Base-by-base conservation (phyloP, 2,888 invertebrate genomes). In the Drosophila lacicola region DNA sequence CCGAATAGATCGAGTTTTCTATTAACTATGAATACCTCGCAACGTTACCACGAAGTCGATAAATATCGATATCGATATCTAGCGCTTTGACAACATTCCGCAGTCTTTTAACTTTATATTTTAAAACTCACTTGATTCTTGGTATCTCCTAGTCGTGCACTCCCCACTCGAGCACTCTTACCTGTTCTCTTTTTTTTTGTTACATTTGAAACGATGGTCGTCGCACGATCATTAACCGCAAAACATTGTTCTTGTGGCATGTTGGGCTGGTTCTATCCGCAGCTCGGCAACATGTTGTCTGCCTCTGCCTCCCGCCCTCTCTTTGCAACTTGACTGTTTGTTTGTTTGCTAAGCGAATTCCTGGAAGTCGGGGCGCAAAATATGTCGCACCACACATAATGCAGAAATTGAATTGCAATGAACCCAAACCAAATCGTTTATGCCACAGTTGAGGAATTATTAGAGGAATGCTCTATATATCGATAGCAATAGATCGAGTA, bases 191-290 rank as follows among this genome's bases (percentile, higher is more conserved):
- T 61, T 71, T 17, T 17, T 64, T 70, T 74, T 90, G 81, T 87
- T 89, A 88, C 90, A 88, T 88, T 90, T 86, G 79, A 82, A 84
- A 69, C 36, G 69, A 62, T 71, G 73, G 46, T 46, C 71, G 73
- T 82, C 88, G 86, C 87, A 88, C 88, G 90, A 90, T 90, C 90
- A 90, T 90, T 90, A 90, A 90, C 90, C 90, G 90, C 89, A 86
- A 82, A 90, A 90, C 90, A 90, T 80, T 86, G 78, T 51, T 64
- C 50, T 81, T 80, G 82, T 77, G 85, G 88, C 77, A 78, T 86
- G 78, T 75, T 74, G 70, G 67, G 67, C 65, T 55, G 65, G 57
- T 62, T 72, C 70, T 62, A 61, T 70, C 60, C 68, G 62, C 79
- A 58, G 49, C 61, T 63, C 67, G 66, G 54, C 62, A 72, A 66